Percentiles rank a stretch among this genome's conserved stretches.
Evolutionary conservation across 1,140 invertebrate species (phyloP).

Genomic region (Archivesica marissinica): DNA sequence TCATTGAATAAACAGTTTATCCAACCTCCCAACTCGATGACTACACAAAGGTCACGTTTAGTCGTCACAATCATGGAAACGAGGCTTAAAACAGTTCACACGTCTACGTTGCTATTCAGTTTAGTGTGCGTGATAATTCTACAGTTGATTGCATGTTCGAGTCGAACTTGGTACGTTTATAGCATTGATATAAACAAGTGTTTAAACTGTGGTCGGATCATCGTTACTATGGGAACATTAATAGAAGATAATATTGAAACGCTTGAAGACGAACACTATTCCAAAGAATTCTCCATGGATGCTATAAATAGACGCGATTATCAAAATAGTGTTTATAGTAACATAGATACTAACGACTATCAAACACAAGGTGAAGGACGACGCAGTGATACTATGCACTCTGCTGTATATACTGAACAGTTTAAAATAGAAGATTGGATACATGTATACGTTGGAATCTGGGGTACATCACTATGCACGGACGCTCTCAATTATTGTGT

Average conservation of each 20-base stretch:
- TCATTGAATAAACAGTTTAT: no score
- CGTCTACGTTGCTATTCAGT: no score
- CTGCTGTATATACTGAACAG: no score
- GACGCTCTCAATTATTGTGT: neutral
- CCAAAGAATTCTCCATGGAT: neutral
- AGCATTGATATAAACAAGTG: neutral
- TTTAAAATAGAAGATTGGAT: constrained; percentile 16
- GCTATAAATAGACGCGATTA: neutral
- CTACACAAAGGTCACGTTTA: no score
- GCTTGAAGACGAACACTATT: neutral
- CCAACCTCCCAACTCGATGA: no score
- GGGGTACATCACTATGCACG: neutral
- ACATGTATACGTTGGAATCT: neutral
- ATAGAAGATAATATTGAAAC: neutral
- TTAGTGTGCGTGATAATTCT: no score
- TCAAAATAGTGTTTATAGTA: neutral
- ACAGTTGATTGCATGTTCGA: neutral
- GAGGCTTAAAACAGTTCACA: no score
- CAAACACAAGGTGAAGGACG: neutral
- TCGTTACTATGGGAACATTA: neutral
- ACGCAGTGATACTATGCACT: neutral
- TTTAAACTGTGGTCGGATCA: constrained; percentile 4
- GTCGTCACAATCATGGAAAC: no score
- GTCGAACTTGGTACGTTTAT: neutral
- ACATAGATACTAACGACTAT: neutral